Conservation (phyloP, 1,140 invertebrate species). For the Lepidurus arcticus region DNA sequence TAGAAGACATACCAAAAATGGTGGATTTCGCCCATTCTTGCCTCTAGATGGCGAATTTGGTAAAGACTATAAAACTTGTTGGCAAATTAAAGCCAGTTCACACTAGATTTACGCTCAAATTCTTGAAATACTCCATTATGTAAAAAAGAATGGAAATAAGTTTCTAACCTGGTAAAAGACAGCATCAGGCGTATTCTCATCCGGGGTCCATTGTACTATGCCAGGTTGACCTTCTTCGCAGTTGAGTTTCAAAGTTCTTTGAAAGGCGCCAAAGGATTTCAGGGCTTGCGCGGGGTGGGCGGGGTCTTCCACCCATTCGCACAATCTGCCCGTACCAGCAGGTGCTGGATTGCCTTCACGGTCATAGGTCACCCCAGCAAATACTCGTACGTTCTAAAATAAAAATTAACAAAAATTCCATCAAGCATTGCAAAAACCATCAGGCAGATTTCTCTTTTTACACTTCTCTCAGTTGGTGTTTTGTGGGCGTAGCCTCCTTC, state of each 20-base stretch:
- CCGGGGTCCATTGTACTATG: slow-evolving; percentile 79
- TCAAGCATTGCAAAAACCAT: not conserved
- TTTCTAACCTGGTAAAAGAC: slow-evolving; percentile 79
- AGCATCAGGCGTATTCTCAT: slow-evolving; percentile 76
- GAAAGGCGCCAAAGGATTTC: slow-evolving; percentile 80
- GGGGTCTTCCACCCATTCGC: slow-evolving; percentile 74
- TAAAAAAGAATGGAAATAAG: not conserved
- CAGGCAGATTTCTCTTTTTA: slow-evolving; percentile 43
- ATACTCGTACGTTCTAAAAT: slow-evolving; percentile 67
- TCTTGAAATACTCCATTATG: no score
- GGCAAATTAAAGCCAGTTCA: no score
- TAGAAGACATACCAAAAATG: no score
- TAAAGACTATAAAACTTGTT: no score
- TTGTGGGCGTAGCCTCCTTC: slow-evolving; percentile 84
- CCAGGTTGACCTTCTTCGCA: slow-evolving; percentile 80
- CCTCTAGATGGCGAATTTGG: no score
- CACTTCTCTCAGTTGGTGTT: slow-evolving; percentile 70
- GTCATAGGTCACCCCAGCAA: slow-evolving; percentile 65
- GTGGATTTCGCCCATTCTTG: no score
- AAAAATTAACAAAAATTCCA: not conserved
- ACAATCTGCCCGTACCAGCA: slow-evolving; percentile 69
- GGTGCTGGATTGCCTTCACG: slow-evolving; percentile 60
- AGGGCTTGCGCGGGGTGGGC: slow-evolving; percentile 61
- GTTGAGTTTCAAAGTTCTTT: slow-evolving; percentile 68
- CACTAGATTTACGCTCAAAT: no score